Conservation (phyloP, 2,113 vertebrate genomes). For the Barbus barbus region DNA sequence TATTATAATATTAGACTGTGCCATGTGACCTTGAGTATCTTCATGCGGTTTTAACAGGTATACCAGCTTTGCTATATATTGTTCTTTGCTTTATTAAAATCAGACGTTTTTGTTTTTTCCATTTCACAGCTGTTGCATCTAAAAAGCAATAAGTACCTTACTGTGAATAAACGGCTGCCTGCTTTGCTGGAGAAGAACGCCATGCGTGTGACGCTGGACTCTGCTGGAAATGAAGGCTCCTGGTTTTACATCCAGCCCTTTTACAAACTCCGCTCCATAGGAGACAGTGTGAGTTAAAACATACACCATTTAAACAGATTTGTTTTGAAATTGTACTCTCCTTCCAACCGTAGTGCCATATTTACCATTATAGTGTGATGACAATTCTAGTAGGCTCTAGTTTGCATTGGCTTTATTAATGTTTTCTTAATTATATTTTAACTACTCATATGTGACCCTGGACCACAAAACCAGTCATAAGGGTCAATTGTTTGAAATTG, state of each 20-base stretch:
- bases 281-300: slow-evolving; percentile 88
- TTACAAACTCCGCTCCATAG: slow-evolving; percentile 96
- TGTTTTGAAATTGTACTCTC: too few relatives aligned
- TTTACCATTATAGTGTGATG: not conserved
- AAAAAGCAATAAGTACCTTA: slow-evolving; percentile 99
- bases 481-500: too few relatives aligned
- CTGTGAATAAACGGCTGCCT: slow-evolving; percentile 96
- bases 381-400: not conserved
- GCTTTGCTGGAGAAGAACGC: slow-evolving; percentile 98
- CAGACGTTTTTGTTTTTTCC: not conserved
- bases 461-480: too few relatives aligned
- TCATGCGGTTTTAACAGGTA: not conserved
- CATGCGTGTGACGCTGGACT: slow-evolving; percentile 96
- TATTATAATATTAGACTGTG: not conserved
- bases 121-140: slow-evolving; percentile 89
- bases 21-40: not conserved
- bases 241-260: slow-evolving; percentile 99
- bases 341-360: not conserved
- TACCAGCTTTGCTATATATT: too few relatives aligned
- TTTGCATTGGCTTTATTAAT: not conserved
- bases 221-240: slow-evolving; percentile 96
- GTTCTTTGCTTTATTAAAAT: too few relatives aligned
- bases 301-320: not conserved
- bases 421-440: too few relatives aligned
- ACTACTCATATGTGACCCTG: too few relatives aligned